Evolutionary conservation across 2,113 vertebrate genomes (phyloP).

Genomic region (Grammomys surdaster): DNA sequence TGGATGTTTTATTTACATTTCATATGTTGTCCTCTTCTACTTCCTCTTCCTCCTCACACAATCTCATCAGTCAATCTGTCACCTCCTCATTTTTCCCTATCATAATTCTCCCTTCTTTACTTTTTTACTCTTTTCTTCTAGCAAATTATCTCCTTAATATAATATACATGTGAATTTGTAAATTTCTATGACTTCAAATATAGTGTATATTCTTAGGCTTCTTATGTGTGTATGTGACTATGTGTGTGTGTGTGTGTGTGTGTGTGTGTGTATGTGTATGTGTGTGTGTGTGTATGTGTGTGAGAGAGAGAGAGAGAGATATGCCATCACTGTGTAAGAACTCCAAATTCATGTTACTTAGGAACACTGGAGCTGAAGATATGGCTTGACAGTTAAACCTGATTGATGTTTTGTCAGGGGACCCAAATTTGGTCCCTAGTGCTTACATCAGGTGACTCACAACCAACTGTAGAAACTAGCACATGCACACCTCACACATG

Average conservation of each 20-base stretch:
- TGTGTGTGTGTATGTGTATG: no score
- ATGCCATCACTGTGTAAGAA: background rate
- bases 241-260: no score
- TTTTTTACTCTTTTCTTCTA: background rate
- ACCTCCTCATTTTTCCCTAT: background rate
- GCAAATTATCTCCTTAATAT: background rate
- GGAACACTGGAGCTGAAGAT: fast-evolving
- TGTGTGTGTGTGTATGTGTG: background rate
- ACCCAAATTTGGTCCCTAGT: no score
- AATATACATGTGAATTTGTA: background rate
- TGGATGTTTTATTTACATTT: no score
- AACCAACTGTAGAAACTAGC: background rate
- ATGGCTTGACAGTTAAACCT: background rate
- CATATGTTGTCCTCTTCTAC: no score
- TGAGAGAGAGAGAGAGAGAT: no score
- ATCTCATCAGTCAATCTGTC: background rate
- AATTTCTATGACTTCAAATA: background rate
- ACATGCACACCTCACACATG: background rate
- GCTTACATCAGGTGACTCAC: background rate
- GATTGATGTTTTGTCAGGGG: background rate
- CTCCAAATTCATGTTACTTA: background rate
- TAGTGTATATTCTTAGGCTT: no score
- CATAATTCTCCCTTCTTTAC: background rate
- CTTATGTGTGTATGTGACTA: no score
- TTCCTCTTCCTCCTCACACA: background rate